These are phyloP conservation scores for Procambarus clarkii DNA, from an alignment of 1,140 invertebrate genomes.

Conservation along the genomic window DNA sequence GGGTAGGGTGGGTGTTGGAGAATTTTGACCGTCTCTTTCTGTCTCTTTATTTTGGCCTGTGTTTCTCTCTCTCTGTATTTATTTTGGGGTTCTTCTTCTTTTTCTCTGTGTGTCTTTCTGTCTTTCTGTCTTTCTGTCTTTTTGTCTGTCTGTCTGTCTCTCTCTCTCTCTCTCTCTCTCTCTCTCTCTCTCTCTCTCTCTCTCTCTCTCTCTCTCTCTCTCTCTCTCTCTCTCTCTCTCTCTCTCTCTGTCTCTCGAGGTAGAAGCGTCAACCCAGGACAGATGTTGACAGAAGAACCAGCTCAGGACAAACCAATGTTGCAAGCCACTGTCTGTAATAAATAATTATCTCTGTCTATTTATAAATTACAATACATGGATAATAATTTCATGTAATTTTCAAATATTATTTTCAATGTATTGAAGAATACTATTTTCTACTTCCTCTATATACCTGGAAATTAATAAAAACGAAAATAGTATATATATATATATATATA, in stretches of 20 bases:
- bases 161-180: neutral
- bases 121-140: too few species aligned
- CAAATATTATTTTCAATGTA: too few species aligned
- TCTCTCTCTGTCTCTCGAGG: neutral
- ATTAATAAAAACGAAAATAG: neutral
- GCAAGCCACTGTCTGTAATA: neutral
- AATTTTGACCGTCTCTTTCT: neutral
- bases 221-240: slow-evolving; percentile 1
- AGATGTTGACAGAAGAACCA: neutral
- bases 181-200: too few species aligned
- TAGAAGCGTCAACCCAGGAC: neutral
- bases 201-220: neutral
- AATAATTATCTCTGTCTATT: too few species aligned
- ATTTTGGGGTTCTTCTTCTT: neutral
- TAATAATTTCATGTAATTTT: too few species aligned
- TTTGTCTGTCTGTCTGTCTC: neutral
- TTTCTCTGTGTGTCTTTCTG: neutral
- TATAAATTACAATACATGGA: neutral
- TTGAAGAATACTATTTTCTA: neutral
- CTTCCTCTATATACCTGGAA: neutral
- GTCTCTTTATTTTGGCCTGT: neutral
- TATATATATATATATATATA: neutral
- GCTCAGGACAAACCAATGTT: too few species aligned
- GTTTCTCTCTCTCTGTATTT: neutral
- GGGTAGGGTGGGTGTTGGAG: neutral